Evolutionary conservation across 2,797 vertebrate species (phyloP).

Genomic region (Tokudaia muenninki): DNA sequence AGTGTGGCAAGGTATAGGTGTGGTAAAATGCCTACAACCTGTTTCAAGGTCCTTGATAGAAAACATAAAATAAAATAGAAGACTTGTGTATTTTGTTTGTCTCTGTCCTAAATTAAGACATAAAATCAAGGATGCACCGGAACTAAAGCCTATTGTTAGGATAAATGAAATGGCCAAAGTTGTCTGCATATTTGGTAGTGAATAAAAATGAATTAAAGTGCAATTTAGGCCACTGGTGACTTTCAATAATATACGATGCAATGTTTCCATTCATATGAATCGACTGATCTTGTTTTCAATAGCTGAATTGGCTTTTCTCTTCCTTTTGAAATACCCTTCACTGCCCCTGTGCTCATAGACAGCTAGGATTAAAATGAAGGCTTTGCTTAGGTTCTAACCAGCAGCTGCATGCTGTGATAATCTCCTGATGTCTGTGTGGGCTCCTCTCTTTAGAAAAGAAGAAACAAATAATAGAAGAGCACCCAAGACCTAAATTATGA

Average conservation of each 20-base stretch:
- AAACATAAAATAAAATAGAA: neutral
- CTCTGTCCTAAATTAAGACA: neutral
- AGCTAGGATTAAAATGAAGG: neutral
- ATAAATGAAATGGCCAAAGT: neutral
- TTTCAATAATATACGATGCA: constrained; percentile 8
- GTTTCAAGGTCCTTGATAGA: neutral
- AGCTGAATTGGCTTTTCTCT: neutral
- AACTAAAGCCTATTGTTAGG: neutral
- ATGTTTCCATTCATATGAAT: constrained; percentile 14
- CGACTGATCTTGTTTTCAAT: constrained; percentile 21
- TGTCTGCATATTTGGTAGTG: neutral
- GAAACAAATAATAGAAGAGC: neutral
- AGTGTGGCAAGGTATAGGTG: neutral
- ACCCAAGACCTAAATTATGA: neutral
- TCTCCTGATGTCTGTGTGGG: neutral
- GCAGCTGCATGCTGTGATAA: neutral
- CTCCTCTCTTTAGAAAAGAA: neutral
- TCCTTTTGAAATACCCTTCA: neutral
- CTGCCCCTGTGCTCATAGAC: neutral
- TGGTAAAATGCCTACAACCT: neutral
- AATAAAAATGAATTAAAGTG: neutral
- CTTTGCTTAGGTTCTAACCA: neutral
- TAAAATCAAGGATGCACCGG: neutral
- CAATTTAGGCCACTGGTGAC: neutral
- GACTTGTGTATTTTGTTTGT: neutral